These are phyloP conservation scores for Oenanthe oenanthe DNA, from an alignment of 2,113 vertebrate species.

Conservation along the genomic window DNA sequence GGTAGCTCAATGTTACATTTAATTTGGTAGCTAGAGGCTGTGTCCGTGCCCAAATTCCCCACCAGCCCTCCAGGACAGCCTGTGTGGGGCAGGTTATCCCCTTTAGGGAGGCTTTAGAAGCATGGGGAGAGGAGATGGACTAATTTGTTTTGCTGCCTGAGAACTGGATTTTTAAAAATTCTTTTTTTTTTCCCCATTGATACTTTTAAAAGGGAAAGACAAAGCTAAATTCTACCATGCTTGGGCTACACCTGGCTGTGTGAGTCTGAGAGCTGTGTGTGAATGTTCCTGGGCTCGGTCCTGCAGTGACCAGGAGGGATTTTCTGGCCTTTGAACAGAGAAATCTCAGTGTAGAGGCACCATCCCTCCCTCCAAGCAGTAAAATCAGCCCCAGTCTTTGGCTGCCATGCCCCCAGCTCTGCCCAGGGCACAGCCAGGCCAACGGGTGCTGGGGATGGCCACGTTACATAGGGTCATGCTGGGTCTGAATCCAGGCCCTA, in stretches of 20 bases:
- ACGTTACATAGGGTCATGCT: background rate
- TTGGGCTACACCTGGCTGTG: background rate
- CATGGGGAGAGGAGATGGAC: background rate
- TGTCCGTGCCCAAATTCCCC: background rate
- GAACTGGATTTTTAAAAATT: background rate
- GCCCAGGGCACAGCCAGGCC: background rate
- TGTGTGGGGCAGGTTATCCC: background rate
- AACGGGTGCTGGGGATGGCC: background rate
- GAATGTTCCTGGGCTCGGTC: background rate
- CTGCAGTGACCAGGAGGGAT: background rate
- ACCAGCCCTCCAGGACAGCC: background rate
- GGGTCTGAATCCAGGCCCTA: background rate
- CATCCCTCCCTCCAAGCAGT: background rate
- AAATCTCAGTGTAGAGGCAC: background rate
- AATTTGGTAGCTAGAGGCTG: background rate
- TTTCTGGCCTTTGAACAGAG: background rate
- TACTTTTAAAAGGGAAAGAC: background rate
- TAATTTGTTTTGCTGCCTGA: background rate
- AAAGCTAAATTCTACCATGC: background rate
- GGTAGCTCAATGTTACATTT: background rate
- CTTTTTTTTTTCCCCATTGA: background rate
- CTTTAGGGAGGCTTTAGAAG: background rate
- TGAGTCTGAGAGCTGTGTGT: fast-evolving
- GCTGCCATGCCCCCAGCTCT: background rate
- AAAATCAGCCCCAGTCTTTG: background rate